A percentile compares a stretch with the other conserved stretches of the same genome.
Conservation (phyloP, 2,888 invertebrate species). For the Lacanobia wlatinum region DNA sequence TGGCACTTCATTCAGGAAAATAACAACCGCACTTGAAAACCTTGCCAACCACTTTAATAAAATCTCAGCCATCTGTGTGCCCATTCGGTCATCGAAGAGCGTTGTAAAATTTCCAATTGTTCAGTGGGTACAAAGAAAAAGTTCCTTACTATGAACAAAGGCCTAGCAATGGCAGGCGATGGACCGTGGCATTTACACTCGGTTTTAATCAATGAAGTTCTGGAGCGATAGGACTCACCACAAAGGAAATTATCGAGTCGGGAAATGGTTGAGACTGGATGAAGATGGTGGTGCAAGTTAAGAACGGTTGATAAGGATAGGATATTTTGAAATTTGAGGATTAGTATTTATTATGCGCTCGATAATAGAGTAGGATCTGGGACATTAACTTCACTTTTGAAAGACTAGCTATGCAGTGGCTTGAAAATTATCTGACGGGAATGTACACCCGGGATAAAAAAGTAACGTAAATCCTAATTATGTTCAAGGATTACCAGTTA, state of each 20-base stretch:
- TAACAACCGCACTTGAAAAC: conserved; percentile 12
- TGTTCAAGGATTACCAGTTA: too few relatives aligned
- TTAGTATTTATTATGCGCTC: too few relatives aligned
- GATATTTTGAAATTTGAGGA: neutral
- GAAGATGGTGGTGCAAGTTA: conserved; percentile 72
- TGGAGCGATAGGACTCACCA: conserved; percentile 80
- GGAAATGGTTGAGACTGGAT: conserved; percentile 74
- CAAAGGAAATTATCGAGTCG: conserved; percentile 88
- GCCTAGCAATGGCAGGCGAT: conserved; percentile 68
- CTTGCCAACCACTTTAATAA: conserved; percentile 30
- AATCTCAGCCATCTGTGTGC: conserved; percentile 31
- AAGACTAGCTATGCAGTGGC: too few relatives aligned
- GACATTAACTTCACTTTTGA: too few relatives aligned
- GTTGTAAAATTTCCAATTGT: conserved; percentile 67
- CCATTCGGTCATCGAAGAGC: conserved; percentile 44
- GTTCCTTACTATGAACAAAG: conserved; percentile 78
- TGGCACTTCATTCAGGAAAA: conserved; percentile 15
- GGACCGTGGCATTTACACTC: conserved; percentile 82
- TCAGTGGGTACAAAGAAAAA: conserved; percentile 73
- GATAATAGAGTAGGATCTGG: too few relatives aligned
- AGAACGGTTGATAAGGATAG: conserved; percentile 9
- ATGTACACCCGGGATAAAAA: too few relatives aligned
- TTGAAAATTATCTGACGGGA: too few relatives aligned
- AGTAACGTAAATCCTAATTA: too few relatives aligned
- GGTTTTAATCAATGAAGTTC: conserved; percentile 88